Evolutionary conservation across 2,888 invertebrate species (phyloP).

Genomic region (Agrochola litura): DNA sequence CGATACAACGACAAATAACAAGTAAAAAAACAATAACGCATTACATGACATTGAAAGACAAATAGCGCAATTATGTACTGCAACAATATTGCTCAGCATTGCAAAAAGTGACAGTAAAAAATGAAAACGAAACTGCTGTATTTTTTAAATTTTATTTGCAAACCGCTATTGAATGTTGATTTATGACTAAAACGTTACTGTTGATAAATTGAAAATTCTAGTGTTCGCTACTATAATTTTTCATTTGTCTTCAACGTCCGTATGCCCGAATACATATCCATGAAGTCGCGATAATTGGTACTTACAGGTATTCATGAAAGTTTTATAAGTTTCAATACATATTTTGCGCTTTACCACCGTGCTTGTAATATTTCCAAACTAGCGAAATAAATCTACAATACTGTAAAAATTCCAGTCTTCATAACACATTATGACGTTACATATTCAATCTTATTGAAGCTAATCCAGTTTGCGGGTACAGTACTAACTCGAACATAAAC

Average conservation of each 20-base stretch:
- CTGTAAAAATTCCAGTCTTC: slow-evolving; percentile 2
- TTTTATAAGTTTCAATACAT: neutral
- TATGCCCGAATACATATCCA: no score
- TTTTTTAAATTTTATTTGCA: slow-evolving; percentile 58
- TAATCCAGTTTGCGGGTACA: slow-evolving; percentile 32
- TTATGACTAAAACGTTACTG: slow-evolving; percentile 43
- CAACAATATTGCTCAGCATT: slow-evolving; percentile 52
- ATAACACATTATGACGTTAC: neutral
- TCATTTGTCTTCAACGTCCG: slow-evolving; percentile 20
- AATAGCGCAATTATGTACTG: slow-evolving; percentile 68
- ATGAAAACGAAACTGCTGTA: slow-evolving; percentile 48
- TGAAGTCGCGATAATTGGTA: neutral
- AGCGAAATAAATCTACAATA: neutral
- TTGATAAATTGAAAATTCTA: slow-evolving; percentile 58
- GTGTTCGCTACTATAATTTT: slow-evolving; percentile 39
- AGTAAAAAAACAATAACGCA: slow-evolving; percentile 63
- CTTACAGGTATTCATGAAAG: no score
- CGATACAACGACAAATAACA: slow-evolving; percentile 70
- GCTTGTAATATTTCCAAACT: neutral
- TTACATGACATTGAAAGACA: slow-evolving; percentile 71
- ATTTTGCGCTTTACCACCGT: neutral
- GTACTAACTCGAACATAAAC: slow-evolving; percentile 50
- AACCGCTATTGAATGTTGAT: slow-evolving; percentile 58
- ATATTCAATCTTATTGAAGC: slow-evolving; percentile 29
- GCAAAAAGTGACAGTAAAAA: slow-evolving; percentile 64